phyloP scores from a whole-genome alignment of 2,888 invertebrate species.

The Pilophorus perplexus region DNA sequence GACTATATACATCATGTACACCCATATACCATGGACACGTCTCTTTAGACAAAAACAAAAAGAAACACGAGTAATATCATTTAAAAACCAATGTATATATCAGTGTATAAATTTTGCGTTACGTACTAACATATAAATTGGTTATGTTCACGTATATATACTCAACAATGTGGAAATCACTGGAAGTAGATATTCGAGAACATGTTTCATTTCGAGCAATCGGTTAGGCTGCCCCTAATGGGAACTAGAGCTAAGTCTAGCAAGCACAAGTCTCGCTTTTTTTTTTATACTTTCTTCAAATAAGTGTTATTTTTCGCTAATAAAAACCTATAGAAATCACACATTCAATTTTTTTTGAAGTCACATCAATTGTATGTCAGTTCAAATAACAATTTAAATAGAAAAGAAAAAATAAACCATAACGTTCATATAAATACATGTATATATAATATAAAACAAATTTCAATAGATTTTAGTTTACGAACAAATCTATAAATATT shows the following conservation, averaged over 20 bases:
- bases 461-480: constrained; percentile 34
- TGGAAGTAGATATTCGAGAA: constrained; percentile 13
- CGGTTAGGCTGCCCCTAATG: constrained; percentile 40
- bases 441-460: constrained; percentile 38
- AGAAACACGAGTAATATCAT: constrained; percentile 31
- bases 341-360: constrained; percentile 33
- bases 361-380: constrained; percentile 33
- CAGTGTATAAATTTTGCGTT: constrained; percentile 33
- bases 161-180: constrained; percentile 1
- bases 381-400: constrained; percentile 31
- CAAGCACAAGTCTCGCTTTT: constrained; percentile 34
- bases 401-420: constrained; percentile 28
- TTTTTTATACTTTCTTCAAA: constrained; percentile 4
- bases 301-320: constrained; percentile 30
- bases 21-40: constrained; percentile 34
- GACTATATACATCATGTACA: constrained; percentile 41
- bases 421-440: constrained; percentile 35
- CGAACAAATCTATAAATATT: constrained; percentile 31
- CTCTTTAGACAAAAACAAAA: constrained; percentile 28
- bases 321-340: constrained; percentile 36
- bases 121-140: constrained; percentile 30
- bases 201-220: constrained; percentile 28
- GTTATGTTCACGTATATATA: constrained; percentile 9
- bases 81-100: constrained; percentile 35
- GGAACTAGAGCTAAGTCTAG: constrained; percentile 38